Conservation (phyloP, 2,888 invertebrate species). For the Idaea straminata region DNA sequence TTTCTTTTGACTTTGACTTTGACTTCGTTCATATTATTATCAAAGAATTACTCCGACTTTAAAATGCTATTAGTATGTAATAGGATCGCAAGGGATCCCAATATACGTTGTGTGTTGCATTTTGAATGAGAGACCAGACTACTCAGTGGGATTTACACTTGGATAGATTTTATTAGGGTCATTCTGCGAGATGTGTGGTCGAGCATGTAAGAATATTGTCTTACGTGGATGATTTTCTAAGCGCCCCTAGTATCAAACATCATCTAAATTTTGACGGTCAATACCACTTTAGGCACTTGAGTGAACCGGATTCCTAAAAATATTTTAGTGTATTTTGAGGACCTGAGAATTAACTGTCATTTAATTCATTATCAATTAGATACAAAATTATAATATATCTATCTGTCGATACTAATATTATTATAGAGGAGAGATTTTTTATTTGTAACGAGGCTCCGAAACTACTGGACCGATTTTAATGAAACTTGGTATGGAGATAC, state of each 20-base stretch:
- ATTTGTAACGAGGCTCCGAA: no score
- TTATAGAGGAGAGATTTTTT: no score
- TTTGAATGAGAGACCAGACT: slow-evolving; percentile 7
- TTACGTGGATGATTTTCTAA: background rate
- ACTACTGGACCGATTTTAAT: no score
- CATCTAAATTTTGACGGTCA: background rate
- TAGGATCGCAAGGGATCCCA: slow-evolving; percentile 13
- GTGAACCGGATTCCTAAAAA: no score
- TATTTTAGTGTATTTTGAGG: no score
- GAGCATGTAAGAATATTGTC: background rate
- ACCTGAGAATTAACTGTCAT: no score
- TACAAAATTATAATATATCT: no score
- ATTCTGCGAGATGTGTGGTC: background rate
- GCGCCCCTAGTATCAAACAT: background rate
- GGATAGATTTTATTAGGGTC: background rate
- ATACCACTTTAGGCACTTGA: background rate
- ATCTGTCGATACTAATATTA: no score
- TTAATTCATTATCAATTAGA: no score
- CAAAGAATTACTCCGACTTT: background rate
- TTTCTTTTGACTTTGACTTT: no score
- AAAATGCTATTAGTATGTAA: slow-evolving; percentile 16
- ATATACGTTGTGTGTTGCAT: slow-evolving; percentile 13
- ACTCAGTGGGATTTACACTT: slow-evolving; percentile 2
- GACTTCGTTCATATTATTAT: no score
- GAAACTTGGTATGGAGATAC: no score